Percentiles rank a stretch among this genome's conserved stretches.
These are phyloP conservation scores for Elephantulus edwardii DNA, from an alignment of 2,113 vertebrate genomes.

Conservation along the genomic window DNA sequence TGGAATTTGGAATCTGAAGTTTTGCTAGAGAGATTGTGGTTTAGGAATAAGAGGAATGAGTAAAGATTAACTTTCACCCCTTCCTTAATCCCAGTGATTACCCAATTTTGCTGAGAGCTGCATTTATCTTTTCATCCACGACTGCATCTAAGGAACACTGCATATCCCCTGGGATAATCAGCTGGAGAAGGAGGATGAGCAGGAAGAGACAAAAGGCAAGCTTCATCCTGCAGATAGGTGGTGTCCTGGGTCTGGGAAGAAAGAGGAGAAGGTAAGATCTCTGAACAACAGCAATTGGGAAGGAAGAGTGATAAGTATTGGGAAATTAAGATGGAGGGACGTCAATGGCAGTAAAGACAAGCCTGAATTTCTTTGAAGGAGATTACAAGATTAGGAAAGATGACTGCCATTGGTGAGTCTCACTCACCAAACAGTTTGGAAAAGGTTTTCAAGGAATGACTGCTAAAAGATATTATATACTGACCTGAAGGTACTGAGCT, in stretches of 20 bases:
- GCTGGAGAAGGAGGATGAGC: not conserved
- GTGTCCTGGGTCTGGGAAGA: not conserved
- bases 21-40: too few species aligned
- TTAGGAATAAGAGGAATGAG: not conserved
- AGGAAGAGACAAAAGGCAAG: not conserved
- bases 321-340: not conserved
- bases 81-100: not conserved
- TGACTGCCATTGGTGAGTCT: not conserved
- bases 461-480: not conserved
- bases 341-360: not conserved
- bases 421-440: not conserved
- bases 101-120: not conserved
- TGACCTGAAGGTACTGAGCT: not conserved
- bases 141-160: not conserved
- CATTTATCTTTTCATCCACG: slow-evolving; percentile 5
- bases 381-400: not conserved
- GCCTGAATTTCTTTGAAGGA: not conserved
- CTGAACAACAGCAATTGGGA: not conserved
- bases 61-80: not conserved
- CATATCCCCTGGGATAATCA: not conserved
- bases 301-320: not conserved
- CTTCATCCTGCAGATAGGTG: slow-evolving; percentile 22
- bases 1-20: not conserved
- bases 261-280: not conserved
- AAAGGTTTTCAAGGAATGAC: not conserved